Percentiles rank a stretch among this genome's conserved stretches.
These are phyloP conservation scores for Pogonognathellus flavescens DNA, from an alignment of 1,140 invertebrate genomes.

Conservation along the genomic window DNA sequence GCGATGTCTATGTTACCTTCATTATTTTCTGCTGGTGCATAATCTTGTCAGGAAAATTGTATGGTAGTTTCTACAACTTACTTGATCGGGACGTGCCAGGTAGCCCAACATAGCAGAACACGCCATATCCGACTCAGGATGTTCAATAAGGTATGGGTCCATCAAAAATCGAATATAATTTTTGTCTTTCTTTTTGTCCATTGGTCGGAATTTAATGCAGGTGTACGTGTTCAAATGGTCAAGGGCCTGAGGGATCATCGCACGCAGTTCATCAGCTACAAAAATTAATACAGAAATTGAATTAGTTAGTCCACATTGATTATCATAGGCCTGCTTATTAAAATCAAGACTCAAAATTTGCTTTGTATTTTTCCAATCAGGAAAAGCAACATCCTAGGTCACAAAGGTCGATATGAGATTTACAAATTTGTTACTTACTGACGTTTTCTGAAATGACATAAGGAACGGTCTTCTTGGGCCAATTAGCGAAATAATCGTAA, in stretches of 20 bases:
- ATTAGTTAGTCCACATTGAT: too few species aligned
- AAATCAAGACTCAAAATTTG: too few species aligned
- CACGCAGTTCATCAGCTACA: not conserved
- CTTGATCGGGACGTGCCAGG: not conserved
- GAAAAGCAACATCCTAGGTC: too few species aligned
- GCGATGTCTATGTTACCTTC: too few species aligned
- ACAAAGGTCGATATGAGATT: too few species aligned
- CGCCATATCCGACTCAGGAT: not conserved
- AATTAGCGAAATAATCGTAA: not conserved
- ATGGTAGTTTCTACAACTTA: not conserved
- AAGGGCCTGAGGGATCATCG: not conserved
- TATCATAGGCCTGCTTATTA: too few species aligned
- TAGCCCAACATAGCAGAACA: not conserved
- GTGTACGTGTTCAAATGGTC: slow-evolving; percentile 4
- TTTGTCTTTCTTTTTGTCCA: not conserved
- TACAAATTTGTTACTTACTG: not conserved
- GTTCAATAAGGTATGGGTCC: not conserved
- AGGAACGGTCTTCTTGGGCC: not conserved
- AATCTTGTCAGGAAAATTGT: too few species aligned
- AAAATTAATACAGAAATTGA: too few species aligned
- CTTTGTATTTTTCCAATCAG: too few species aligned
- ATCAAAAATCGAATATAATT: slow-evolving; percentile 23
- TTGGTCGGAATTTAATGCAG: not conserved
- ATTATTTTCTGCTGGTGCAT: too few species aligned
- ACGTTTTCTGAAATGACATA: not conserved